These are phyloP conservation scores for Cervus canadensis DNA, from an alignment of 2,113 vertebrate genomes.

Conservation along the genomic window DNA sequence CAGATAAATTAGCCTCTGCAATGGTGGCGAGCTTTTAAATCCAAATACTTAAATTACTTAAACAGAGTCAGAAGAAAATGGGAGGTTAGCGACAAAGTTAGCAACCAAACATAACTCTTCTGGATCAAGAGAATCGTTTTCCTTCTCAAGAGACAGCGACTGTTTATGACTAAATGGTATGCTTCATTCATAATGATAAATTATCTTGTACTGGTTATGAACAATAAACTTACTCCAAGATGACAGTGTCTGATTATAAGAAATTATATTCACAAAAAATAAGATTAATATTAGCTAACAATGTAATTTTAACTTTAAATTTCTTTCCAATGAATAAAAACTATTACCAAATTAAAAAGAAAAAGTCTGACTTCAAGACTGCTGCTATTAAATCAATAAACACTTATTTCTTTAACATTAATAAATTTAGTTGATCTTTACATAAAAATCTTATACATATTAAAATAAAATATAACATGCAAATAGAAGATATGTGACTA, in stretches of 20 bases:
- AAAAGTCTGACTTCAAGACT: conserved; percentile 21
- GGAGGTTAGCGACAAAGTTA: not conserved
- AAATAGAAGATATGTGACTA: not conserved
- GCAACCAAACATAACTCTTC: not conserved
- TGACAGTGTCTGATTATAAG: not conserved
- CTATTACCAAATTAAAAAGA: not conserved
- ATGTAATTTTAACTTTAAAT: not conserved
- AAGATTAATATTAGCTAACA: conserved; percentile 14
- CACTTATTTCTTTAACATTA: not conserved
- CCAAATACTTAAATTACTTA: not conserved
- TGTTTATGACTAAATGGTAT: not conserved
- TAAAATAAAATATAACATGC: not conserved
- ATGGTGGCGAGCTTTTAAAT: not conserved
- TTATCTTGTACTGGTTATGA: not conserved
- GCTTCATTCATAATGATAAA: not conserved
- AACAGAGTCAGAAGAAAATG: not conserved
- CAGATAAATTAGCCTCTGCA: not conserved
- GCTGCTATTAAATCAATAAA: not conserved
- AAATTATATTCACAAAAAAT: not conserved
- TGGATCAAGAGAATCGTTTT: not conserved
- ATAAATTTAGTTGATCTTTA: not conserved
- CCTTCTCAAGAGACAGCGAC: not conserved
- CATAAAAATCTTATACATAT: not conserved
- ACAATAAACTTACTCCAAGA: conserved; percentile 11
- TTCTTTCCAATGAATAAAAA: conserved; percentile 1